phyloP scores from a whole-genome alignment of 2,888 invertebrate species.

The Nysson spinosus region DNA sequence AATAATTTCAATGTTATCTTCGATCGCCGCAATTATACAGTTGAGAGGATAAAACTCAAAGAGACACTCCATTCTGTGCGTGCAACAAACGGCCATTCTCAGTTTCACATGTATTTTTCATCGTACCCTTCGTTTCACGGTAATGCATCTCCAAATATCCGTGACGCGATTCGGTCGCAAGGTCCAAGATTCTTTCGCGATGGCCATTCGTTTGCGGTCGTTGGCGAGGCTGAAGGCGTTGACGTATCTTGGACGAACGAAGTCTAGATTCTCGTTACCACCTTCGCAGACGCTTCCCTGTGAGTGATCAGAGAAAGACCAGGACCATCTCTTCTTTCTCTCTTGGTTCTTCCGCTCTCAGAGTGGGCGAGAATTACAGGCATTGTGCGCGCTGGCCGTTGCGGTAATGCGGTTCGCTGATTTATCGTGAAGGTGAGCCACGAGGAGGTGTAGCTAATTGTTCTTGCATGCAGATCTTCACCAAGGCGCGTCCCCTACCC shows the following conservation, averaged over 20 bases:
- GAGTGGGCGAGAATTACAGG: conserved; percentile 75
- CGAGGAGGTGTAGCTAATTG: conserved; percentile 75
- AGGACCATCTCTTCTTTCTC: conserved; percentile 5
- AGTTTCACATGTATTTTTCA: background rate
- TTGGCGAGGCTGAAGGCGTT: conserved; percentile 29
- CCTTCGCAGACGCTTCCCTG: conserved; percentile 43
- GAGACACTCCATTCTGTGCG: background rate
- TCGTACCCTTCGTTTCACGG: conserved; percentile 29
- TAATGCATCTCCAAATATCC: conserved; percentile 6
- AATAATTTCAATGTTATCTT: background rate
- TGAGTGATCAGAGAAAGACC: conserved; percentile 33
- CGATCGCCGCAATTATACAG: background rate
- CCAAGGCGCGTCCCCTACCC: conserved; percentile 54
- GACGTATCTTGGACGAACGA: conserved; percentile 30
- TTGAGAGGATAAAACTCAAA: background rate
- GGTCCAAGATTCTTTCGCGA: conserved; percentile 4
- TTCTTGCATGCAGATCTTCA: conserved; percentile 72
- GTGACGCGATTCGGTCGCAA: conserved; percentile 25
- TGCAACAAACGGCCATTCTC: conserved; percentile 3
- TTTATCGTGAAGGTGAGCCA: conserved; percentile 72
- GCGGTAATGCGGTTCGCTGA: conserved; percentile 74
- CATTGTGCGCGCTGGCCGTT: conserved; percentile 69
- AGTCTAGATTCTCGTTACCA: conserved; percentile 50
- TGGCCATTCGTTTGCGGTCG: conserved; percentile 27
- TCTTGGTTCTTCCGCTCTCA: conserved; percentile 34